phyloP scores from a whole-genome alignment of 2,113 vertebrate genomes.

The Chaenocephalus aceratus region DNA sequence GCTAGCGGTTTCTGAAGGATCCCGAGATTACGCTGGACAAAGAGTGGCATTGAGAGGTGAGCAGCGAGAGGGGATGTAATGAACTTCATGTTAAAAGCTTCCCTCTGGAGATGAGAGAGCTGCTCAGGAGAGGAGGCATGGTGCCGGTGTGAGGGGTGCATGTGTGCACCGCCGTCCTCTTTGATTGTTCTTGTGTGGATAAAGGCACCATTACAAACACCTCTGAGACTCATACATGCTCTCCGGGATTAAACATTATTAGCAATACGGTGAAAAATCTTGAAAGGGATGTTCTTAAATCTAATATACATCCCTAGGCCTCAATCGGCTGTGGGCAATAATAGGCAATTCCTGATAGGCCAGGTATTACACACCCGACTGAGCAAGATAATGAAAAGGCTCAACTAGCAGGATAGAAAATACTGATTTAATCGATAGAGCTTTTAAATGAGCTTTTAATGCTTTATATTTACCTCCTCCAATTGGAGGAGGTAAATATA shows the following conservation, averaged over 20 bases:
- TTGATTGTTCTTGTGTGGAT: conserved; percentile 56
- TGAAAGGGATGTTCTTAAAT: conserved; percentile 28
- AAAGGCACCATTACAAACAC: conserved; percentile 46
- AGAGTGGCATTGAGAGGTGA: conserved; percentile 78
- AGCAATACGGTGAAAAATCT: conserved; percentile 3
- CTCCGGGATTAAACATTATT: conserved; percentile 35
- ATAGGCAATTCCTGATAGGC: conserved; percentile 23
- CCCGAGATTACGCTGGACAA: conserved; percentile 81
- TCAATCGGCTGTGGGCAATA: conserved; percentile 22
- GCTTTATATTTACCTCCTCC: not conserved
- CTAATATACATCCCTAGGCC: not conserved
- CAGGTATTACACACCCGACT: conserved; percentile 45
- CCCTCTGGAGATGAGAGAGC: conserved; percentile 77
- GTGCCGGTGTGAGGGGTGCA: conserved; percentile 43
- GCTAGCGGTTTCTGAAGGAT: conserved; percentile 79
- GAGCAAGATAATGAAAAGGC: conserved; percentile 67
- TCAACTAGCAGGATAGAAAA: conserved; percentile 29
- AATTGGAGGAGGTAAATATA: not conserved
- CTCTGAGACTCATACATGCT: conserved; percentile 20
- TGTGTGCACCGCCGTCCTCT: conserved; percentile 34
- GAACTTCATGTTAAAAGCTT: conserved; percentile 82
- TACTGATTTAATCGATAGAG: conserved; percentile 31
- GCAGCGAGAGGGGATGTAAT: conserved; percentile 78
- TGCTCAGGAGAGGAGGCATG: conserved; percentile 45
- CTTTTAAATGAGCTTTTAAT: conserved; percentile 10